Conservation (phyloP, 2,113 vertebrate genomes). For the Corydoras sp. region DNA sequence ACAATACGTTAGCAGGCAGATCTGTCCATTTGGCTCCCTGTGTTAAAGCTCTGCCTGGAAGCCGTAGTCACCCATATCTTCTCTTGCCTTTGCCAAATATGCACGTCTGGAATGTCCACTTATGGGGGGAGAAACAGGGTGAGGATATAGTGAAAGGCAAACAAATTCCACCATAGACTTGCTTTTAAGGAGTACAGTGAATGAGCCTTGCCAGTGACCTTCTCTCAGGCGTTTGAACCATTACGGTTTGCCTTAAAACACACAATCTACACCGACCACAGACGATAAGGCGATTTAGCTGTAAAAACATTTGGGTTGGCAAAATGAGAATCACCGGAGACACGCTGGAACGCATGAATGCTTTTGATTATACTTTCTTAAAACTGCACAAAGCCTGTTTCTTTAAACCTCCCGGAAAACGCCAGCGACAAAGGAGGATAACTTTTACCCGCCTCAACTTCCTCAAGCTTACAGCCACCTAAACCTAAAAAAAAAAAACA, state of each 20-base stretch:
- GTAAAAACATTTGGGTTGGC: constrained; percentile 46
- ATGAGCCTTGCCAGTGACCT: constrained; percentile 14
- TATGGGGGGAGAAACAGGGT: constrained; percentile 18
- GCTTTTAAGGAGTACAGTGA: constrained; percentile 4
- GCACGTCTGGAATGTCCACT: too few species aligned
- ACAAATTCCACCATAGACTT: constrained; percentile 28
- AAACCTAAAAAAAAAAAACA: not conserved
- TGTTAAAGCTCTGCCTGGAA: too few species aligned
- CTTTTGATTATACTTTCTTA: constrained; percentile 40
- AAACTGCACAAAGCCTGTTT: constrained; percentile 30
- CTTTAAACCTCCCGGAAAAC: constrained; percentile 31
- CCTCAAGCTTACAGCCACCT: constrained; percentile 10
- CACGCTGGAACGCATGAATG: constrained; percentile 25
- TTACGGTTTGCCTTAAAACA: constrained; percentile 32
- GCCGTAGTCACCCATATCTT: too few species aligned
- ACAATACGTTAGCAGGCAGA: too few species aligned
- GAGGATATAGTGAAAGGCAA: constrained; percentile 26
- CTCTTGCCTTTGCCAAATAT: too few species aligned
- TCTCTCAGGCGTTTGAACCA: constrained; percentile 5
- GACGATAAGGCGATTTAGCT: constrained; percentile 30
- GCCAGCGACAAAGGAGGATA: constrained; percentile 30
- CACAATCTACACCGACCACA: not conserved
- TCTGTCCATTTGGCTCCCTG: too few species aligned
- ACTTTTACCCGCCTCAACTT: constrained; percentile 33
- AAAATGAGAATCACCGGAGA: constrained; percentile 14